phyloP scores from a whole-genome alignment of 2,888 invertebrate species.

The Macrophya alboannulata region DNA sequence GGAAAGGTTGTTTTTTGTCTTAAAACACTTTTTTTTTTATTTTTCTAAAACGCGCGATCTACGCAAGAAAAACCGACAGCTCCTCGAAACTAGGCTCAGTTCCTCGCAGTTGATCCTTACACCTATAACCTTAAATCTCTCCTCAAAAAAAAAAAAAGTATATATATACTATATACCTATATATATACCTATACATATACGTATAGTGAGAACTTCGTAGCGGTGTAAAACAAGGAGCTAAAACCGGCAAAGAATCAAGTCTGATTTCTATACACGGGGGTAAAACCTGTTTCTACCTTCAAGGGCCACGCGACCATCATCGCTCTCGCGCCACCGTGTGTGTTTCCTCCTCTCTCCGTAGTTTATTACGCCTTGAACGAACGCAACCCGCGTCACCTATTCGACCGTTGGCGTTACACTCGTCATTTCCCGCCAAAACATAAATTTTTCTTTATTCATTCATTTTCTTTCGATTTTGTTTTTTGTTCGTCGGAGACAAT shows the following conservation, averaged over 20 bases:
- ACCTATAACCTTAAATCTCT: too few relatives aligned
- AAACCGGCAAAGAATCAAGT: conserved; percentile 56
- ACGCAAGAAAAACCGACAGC: too few relatives aligned
- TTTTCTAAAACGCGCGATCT: too few relatives aligned
- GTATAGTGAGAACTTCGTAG: conserved; percentile 67
- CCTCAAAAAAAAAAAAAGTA: conserved; percentile 42
- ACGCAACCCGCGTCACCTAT: conserved; percentile 12
- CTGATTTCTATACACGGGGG: conserved; percentile 49
- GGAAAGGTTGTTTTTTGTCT: too few relatives aligned
- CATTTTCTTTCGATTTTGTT: neutral
- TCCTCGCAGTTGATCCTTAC: too few relatives aligned
- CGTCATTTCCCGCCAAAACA: conserved; percentile 32
- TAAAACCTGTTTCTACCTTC: conserved; percentile 51
- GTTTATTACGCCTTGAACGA: neutral
- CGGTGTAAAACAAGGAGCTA: conserved; percentile 75
- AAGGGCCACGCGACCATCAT: conserved; percentile 51
- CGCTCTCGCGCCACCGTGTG: neutral
- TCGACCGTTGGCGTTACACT: conserved; percentile 29
- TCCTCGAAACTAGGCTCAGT: too few relatives aligned
- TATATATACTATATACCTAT: too few relatives aligned
- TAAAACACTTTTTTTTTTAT: too few relatives aligned
- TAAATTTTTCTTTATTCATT: neutral
- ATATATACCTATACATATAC: neutral
- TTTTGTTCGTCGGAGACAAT: neutral
- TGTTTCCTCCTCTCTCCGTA: neutral